phyloP scores from a whole-genome alignment of 53 echinoderm and acorn worm genomes.

The Paracentrotus lividus region DNA sequence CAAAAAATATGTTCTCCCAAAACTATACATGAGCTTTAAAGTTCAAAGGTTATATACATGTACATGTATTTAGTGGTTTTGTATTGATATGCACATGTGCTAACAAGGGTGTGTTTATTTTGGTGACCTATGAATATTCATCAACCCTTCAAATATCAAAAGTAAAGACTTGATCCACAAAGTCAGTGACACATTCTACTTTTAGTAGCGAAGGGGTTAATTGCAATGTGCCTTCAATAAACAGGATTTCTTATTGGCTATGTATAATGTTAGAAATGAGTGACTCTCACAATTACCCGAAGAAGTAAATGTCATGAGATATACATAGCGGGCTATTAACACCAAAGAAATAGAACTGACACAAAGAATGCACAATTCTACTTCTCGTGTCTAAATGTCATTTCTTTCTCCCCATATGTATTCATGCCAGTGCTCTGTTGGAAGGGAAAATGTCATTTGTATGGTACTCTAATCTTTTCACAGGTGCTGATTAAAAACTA shows the following conservation, averaged over 20 bases:
- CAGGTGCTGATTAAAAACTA: constrained; percentile 57
- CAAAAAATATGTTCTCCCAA: no score
- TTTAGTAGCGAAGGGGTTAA: neutral
- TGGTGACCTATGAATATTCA: neutral
- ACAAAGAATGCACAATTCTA: constrained; percentile 38
- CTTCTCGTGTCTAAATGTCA: constrained; percentile 23
- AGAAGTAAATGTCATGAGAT: constrained; percentile 41
- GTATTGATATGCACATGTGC: neutral
- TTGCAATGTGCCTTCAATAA: neutral
- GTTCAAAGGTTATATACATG: neutral
- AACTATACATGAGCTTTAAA: no score
- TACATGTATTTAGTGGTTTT: neutral
- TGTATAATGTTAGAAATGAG: neutral
- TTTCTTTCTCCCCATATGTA: constrained; percentile 30
- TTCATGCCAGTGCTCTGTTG: neutral
- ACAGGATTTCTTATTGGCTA: neutral
- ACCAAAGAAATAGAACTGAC: constrained; percentile 22
- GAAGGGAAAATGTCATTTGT: constrained; percentile 45
- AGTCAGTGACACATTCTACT: neutral
- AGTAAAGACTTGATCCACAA: neutral
- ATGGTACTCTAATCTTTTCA: constrained; percentile 34
- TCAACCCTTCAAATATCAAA: neutral
- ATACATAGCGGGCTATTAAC: neutral
- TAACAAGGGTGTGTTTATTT: neutral
- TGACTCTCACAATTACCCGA: neutral